A percentile compares a stretch with the other conserved stretches of the same genome.
phyloP scores from a whole-genome alignment of 2,113 vertebrate species.

The Ictalurus punctatus region DNA sequence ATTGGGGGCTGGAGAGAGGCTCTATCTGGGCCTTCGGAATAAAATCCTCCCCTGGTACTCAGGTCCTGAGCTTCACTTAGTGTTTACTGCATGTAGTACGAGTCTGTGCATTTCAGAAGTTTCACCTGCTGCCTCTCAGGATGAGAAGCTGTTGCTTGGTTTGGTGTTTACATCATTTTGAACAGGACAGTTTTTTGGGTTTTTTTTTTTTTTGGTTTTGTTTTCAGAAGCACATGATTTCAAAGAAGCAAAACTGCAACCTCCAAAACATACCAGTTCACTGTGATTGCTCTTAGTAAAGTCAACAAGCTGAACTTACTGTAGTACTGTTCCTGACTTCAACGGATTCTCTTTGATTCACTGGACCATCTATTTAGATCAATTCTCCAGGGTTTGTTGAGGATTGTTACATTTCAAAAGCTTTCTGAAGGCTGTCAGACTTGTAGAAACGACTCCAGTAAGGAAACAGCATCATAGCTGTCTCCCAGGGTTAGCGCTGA shows the following conservation, averaged over 20 bases:
- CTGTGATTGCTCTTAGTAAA: slow-evolving; percentile 3
- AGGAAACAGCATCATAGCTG: slow-evolving; percentile 8
- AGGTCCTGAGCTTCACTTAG: slow-evolving; percentile 25
- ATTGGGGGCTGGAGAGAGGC: slow-evolving; percentile 18
- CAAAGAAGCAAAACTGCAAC: slow-evolving; percentile 19
- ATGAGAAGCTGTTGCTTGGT: neutral
- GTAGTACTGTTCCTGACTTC: neutral
- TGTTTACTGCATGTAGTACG: slow-evolving; percentile 19
- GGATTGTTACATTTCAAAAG: slow-evolving; percentile 32
- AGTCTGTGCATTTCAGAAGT: neutral
- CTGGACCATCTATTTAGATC: slow-evolving; percentile 26
- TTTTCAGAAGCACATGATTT: neutral
- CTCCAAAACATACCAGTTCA: slow-evolving; percentile 8
- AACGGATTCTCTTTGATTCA: slow-evolving; percentile 2
- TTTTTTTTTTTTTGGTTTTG: too few relatives aligned
- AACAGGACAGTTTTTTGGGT: neutral
- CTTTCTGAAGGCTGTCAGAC: slow-evolving; percentile 16
- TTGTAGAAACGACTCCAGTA: slow-evolving; percentile 13
- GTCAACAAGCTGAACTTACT: slow-evolving; percentile 12
- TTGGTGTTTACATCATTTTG: slow-evolving; percentile 13
- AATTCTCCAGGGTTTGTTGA: slow-evolving; percentile 19
- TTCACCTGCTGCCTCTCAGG: neutral
- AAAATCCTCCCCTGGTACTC: slow-evolving; percentile 49
- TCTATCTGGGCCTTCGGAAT: slow-evolving; percentile 35
- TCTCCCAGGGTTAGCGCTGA: slow-evolving; percentile 11